Evolutionary conservation across 1,140 invertebrate genomes (phyloP).

Genomic region (Cydia strobilella): DNA sequence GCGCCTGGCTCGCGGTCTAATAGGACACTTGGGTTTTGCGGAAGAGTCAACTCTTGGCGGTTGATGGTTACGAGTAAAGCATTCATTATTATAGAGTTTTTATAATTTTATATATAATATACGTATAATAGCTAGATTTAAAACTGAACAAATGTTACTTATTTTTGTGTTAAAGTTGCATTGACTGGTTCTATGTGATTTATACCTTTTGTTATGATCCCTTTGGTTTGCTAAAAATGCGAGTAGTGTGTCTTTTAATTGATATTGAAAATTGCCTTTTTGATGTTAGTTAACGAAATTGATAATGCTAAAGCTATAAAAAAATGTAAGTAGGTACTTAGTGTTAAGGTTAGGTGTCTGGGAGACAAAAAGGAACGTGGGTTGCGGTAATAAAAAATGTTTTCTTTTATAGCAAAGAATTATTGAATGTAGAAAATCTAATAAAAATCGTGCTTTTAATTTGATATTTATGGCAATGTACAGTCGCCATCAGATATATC

Average conservation of each 20-base stretch:
- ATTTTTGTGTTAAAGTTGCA: constrained; percentile 6
- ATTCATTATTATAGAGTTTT: neutral
- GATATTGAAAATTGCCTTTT: neutral
- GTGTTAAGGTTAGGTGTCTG: neutral
- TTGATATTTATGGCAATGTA: no score
- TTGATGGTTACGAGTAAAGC: neutral
- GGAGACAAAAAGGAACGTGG: neutral
- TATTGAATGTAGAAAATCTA: no score
- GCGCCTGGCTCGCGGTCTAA: no score
- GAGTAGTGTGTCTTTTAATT: neutral
- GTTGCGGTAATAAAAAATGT: no score
- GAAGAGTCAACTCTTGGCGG: neutral
- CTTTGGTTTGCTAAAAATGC: constrained; percentile 18
- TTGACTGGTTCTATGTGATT: neutral
- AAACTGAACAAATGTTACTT: constrained; percentile 6
- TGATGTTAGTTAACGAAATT: constrained; percentile 15
- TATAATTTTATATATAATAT: constrained; percentile 12
- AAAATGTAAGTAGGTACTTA: constrained; percentile 15
- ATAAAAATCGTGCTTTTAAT: no score
- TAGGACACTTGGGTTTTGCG: neutral
- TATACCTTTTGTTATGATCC: neutral
- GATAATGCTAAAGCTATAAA: constrained; percentile 11
- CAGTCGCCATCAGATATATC: no score
- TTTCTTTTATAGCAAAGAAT: no score
- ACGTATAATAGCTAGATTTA: constrained; percentile 3